Evolutionary conservation across 2,113 vertebrate species (phyloP), one percentile per base, ranked within the genome.

Genomic region (Podarcis raffonei): DNA sequence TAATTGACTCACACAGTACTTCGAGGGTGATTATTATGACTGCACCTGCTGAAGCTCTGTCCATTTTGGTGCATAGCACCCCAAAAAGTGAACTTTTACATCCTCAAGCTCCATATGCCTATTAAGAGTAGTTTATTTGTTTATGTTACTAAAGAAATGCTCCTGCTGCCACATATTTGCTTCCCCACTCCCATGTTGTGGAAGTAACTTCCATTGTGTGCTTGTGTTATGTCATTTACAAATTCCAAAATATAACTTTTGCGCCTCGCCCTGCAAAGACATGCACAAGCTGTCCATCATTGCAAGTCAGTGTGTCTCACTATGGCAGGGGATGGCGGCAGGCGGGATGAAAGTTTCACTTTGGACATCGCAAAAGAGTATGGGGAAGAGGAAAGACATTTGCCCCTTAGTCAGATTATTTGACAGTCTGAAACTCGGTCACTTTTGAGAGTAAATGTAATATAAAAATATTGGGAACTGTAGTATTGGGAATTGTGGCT

Each of bases 261-360:
- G 68, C 15, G 18, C 8, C 30, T 71, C 1, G 7, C 20, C 16
- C 5, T 9, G 65, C 25, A 42, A 25, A 42, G 25, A 69, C 2
- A 53, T 53, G 16, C 18, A 27, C 48, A 79, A 79, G 25, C 16
- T 80, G 27, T n/a, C 27, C 48, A 16, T 15, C 25, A 16, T 30
- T 27, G 35, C 37, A 13, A 83, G 5, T 23, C 48, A 62, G 8
- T 37, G 20, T 32, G 20, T 65, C n/a, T 5, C 30, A 32, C 7
- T 9, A 22, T n/a, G 4, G 30, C 1, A 2, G 2, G 8, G 2
- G 18, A 6, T 22, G 39, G 23, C 1, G 42, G 25, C 9, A 48
- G 5, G 5, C n/a, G 2, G 35, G 53, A 79, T 30, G 39, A 27
- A 76, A 30, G 13, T 25, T 25, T 25, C 23, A 66, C 39, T 68